Conservation (phyloP, 2,113 vertebrate genomes). For the Etheostoma spectabile region DNA sequence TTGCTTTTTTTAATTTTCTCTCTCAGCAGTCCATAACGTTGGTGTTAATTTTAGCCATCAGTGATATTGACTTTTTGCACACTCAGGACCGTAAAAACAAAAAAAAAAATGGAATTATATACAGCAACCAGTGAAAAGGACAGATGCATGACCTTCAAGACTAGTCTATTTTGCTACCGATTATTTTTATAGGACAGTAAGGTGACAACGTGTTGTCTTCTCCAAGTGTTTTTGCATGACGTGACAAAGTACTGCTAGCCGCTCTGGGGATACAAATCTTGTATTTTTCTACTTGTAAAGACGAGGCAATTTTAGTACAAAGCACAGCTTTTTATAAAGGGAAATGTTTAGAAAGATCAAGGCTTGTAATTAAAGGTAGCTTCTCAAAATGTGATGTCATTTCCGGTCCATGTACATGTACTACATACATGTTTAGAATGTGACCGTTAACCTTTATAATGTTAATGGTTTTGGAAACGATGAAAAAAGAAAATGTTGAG, state of each 20-base stretch:
- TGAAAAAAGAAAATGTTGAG: slow-evolving; percentile 1
- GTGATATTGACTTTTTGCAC: slow-evolving; percentile 48
- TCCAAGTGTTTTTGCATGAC: slow-evolving; percentile 27
- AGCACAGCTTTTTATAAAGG: slow-evolving; percentile 71
- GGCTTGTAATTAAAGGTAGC: slow-evolving; percentile 65
- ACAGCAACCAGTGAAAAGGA: slow-evolving; percentile 49
- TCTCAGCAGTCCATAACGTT: slow-evolving; percentile 51
- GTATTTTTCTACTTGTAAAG: slow-evolving; percentile 67
- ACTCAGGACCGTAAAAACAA: slow-evolving; percentile 58
- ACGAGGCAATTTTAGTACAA: slow-evolving; percentile 51
- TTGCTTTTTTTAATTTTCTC: slow-evolving; percentile 40
- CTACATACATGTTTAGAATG: slow-evolving; percentile 42
- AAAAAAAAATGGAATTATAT: slow-evolving; percentile 35
- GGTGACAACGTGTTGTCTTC: slow-evolving; percentile 15
- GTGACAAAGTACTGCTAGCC: slow-evolving; percentile 48
- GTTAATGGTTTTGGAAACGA: slow-evolving; percentile 53
- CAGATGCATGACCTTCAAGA: slow-evolving; percentile 42
- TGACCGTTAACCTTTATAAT: slow-evolving; percentile 63
- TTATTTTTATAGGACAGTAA: slow-evolving; percentile 68
- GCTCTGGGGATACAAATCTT: slow-evolving; percentile 29
- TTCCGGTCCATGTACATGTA: slow-evolving; percentile 50
- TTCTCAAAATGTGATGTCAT: slow-evolving; percentile 29
- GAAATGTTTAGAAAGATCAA: slow-evolving; percentile 52
- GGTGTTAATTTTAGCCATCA: slow-evolving; percentile 56
- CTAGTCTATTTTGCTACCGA: slow-evolving; percentile 72